These are phyloP conservation scores for Lymantria monacha DNA, from an alignment of 2,888 invertebrate species.

Conservation along the genomic window DNA sequence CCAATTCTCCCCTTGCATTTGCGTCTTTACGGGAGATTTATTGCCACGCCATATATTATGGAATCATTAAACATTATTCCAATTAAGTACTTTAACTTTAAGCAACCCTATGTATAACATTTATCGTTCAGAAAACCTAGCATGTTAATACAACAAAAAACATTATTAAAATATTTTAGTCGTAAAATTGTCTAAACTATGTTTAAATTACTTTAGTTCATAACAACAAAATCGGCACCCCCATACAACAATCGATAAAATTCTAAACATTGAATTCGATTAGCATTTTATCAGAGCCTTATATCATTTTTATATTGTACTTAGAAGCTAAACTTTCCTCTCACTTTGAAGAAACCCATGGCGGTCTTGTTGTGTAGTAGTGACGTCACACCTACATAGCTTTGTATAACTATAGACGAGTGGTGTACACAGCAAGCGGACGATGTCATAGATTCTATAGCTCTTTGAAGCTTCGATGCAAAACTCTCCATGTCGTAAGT, in stretches of 20 bases:
- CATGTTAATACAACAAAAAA: no score
- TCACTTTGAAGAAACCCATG: slow-evolving; percentile 93
- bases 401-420: slow-evolving; percentile 88
- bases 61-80: no score
- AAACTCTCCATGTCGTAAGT: slow-evolving; percentile 85
- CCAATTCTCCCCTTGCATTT: no score
- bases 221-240: neutral
- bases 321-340: slow-evolving; percentile 92
- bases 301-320: slow-evolving; percentile 8
- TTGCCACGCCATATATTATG: no score
- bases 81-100: no score
- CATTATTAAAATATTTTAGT: no score
- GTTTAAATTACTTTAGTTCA: neutral
- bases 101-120: no score
- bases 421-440: slow-evolving; percentile 83
- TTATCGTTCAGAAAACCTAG: no score
- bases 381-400: slow-evolving; percentile 90
- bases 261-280: neutral
- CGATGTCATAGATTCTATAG: slow-evolving; percentile 71
- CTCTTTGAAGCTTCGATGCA: slow-evolving; percentile 78
- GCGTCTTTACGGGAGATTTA: no score
- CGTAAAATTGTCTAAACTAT: no score
- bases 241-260: neutral
- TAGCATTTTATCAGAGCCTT: slow-evolving; percentile 9
- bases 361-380: slow-evolving; percentile 91